phyloP scores from a whole-genome alignment of 2,113 vertebrate genomes.

The Salvelinus sp. region DNA sequence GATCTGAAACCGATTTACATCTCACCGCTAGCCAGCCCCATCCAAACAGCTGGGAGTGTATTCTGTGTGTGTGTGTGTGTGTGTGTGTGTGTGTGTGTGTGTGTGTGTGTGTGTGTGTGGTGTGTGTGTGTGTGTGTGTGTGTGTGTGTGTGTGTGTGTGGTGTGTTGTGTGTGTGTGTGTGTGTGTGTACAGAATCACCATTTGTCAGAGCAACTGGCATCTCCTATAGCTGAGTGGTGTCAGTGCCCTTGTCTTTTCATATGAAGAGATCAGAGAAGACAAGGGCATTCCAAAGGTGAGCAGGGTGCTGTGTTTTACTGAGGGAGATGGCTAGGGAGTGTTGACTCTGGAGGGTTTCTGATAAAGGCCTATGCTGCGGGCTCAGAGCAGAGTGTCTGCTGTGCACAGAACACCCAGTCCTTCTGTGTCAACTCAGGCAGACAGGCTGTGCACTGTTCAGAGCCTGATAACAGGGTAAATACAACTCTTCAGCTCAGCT shows the following conservation, averaged over 20 bases:
- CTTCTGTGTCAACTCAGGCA: conserved; percentile 89
- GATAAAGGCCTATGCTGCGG: conserved; percentile 47
- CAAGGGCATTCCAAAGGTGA: conserved; percentile 65
- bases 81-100: no score
- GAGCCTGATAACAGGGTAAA: conserved; percentile 95
- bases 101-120: neutral
- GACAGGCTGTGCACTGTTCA: conserved; percentile 87
- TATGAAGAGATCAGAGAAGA: neutral
- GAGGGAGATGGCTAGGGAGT: conserved; percentile 57
- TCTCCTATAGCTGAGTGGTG: neutral
- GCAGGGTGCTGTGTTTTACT: conserved; percentile 60
- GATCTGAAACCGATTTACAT: conserved; percentile 88
- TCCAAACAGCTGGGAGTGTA: conserved; percentile 67
- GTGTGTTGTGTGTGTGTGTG: conserved; percentile 44
- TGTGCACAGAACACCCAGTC: conserved; percentile 88
- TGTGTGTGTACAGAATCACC: neutral
- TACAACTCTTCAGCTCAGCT: conserved; percentile 87
- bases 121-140: conserved; percentile 20
- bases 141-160: conserved; percentile 16
- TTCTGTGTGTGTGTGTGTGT: conserved; percentile 1
- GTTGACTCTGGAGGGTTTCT: conserved; percentile 66
- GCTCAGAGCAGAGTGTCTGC: conserved; percentile 74
- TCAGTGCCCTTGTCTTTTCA: neutral
- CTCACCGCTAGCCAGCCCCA: conserved; percentile 67
- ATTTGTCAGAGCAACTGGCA: neutral